Evolutionary conservation across 2,888 invertebrate genomes (phyloP), one percentile per base, ranked within the genome.

Genomic region (Parthenolecanium corni): DNA sequence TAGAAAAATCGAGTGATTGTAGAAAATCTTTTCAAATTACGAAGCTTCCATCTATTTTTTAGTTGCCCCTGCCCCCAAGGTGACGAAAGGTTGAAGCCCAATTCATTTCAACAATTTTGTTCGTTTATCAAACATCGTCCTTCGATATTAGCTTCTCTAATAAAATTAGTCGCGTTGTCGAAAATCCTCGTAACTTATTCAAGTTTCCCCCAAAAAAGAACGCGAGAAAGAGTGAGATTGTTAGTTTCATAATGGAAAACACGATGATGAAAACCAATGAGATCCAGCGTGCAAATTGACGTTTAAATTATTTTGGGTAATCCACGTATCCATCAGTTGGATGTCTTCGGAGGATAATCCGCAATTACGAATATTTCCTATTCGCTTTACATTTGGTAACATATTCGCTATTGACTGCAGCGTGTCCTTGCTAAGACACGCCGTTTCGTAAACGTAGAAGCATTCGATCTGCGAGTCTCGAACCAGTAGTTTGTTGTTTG

Each of bases 281-380:
- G 74, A 72, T 12, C 74, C 74, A 9, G 73, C 70, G 65, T 73
- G 73, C 20, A 75, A 61, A 62, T 75, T 73, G 21, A 75, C 69
- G 40, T 74, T 72, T 16, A 74, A 69, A 68, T 75, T 75, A 12
- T 71, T 71, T 9, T 69, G 70, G 4, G 70, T 68, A 9, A 74
- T 65, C 4, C 72, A 72, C 31, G 68, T 69, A 62, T 71, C 68
- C 12, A 75, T 66, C 31, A 70, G 71, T 56, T 69, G 67, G 1
- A 74, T 70, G 21, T 73, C 73, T 18, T 74, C 73, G 65, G 72
- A 71, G 36, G 73, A 72, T 14, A 74, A 68, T 9, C 72, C 73
- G 74, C 75, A 76, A 64, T 74, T 75, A 5, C 70, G 71, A n/a
- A 75, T 67, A 64, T 76, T 75, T 0, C 75, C 76, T 18, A 75